Conservation (phyloP, 2,888 invertebrate species). For the Caenorhabditis becei region DNA sequence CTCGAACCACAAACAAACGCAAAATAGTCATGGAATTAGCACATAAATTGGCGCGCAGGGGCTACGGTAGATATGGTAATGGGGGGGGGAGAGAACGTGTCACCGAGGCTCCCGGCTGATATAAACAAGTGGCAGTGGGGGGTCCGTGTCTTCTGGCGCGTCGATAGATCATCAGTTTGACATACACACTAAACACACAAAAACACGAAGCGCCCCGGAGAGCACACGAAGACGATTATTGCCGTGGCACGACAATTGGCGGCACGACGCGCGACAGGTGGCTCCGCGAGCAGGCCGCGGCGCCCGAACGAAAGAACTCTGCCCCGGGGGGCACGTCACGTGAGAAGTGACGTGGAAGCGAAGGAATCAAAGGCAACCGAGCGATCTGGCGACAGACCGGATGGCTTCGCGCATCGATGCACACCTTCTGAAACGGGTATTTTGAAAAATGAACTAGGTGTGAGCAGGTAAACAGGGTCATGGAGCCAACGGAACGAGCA, state of each 20-base stretch:
- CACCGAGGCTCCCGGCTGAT: slow-evolving; percentile 13
- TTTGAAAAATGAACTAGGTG: background rate
- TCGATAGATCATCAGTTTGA: slow-evolving; percentile 59
- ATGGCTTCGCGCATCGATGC: slow-evolving; percentile 39
- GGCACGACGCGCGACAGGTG: slow-evolving; percentile 42
- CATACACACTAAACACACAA: slow-evolving; percentile 61
- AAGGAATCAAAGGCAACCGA: slow-evolving; percentile 14
- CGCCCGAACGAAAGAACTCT: slow-evolving; percentile 36
- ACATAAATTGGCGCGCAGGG: slow-evolving; percentile 20
- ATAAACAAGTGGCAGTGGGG: slow-evolving; percentile 36
- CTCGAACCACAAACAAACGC: slow-evolving; percentile 16
- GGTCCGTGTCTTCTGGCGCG: slow-evolving; percentile 30
- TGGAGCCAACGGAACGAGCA: too few relatives aligned
- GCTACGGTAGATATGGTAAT: slow-evolving; percentile 17
- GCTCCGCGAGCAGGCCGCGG: slow-evolving; percentile 19
- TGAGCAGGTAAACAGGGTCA: background rate
- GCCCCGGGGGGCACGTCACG: background rate
- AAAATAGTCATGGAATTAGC: slow-evolving; percentile 14
- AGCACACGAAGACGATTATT: slow-evolving; percentile 40
- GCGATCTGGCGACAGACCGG: slow-evolving; percentile 25
- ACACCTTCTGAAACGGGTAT: slow-evolving; percentile 19
- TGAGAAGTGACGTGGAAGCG: slow-evolving; percentile 16
- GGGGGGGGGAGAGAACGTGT: background rate
- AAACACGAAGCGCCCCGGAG: slow-evolving; percentile 33
- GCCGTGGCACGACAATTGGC: slow-evolving; percentile 50